Conservation (phyloP, 2,113 vertebrate genomes). For the Bubalus kerabau region DNA sequence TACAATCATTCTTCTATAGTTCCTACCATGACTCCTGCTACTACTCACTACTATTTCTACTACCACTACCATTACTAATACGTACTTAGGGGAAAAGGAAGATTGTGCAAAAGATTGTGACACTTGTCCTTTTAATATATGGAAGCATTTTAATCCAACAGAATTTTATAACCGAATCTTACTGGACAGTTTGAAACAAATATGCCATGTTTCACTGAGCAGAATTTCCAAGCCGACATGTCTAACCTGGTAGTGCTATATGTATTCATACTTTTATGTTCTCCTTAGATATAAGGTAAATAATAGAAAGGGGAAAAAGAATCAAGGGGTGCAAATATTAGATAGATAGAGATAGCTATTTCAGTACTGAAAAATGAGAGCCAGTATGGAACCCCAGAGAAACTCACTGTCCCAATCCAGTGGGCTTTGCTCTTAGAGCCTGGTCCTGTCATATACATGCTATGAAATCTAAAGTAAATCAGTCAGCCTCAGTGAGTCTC, state of each 20-base stretch:
- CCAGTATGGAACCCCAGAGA: not conserved
- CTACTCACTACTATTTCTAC: too few species aligned
- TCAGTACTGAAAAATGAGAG: not conserved
- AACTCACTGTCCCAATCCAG: not conserved
- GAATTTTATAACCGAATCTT: not conserved
- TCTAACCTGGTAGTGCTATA: not conserved
- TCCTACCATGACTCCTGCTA: not conserved
- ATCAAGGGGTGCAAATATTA: not conserved
- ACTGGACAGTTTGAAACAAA: not conserved
- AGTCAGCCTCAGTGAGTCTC: not conserved
- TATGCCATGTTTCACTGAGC: not conserved
- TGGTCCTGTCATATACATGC: not conserved
- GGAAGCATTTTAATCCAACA: not conserved
- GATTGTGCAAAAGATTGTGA: too few species aligned
- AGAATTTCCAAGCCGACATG: not conserved
- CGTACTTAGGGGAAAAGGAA: not conserved
- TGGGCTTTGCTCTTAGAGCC: rapidly evolving
- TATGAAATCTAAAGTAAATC: not conserved
- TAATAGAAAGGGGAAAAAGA: not conserved
- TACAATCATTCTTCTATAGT: too few species aligned
- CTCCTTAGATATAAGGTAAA: not conserved
- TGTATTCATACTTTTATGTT: not conserved
- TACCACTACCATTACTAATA: not conserved
- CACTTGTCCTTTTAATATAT: not conserved
- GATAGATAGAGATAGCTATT: not conserved